Evolutionary conservation across 2,113 vertebrate species (phyloP).

Genomic region (Falco punctatus): DNA sequence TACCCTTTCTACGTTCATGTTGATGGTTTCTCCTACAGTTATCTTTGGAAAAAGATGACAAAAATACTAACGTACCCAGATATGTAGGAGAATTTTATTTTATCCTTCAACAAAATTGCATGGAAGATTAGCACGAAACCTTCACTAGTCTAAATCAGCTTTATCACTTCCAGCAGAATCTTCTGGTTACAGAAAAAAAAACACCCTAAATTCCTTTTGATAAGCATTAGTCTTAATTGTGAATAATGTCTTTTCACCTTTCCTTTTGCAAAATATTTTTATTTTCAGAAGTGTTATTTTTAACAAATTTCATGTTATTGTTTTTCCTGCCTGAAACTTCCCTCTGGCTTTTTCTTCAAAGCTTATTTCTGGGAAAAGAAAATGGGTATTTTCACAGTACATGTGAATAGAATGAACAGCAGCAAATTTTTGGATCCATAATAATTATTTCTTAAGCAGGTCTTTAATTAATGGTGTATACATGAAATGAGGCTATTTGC

Average conservation of each 20-base stretch:
- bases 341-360: not conserved
- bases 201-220: not conserved
- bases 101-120: not conserved
- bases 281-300: not conserved
- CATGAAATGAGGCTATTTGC: not conserved
- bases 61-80: not conserved
- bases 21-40: not conserved
- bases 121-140: not conserved
- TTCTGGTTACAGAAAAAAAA: not conserved
- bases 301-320: not conserved
- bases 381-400: not conserved
- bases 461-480: not conserved
- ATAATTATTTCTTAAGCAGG: not conserved
- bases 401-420: not conserved
- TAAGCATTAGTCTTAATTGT: not conserved
- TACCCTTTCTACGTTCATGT: not conserved
- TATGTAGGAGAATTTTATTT: not conserved
- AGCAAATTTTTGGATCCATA: not conserved
- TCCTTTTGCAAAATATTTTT: not conserved
- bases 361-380: not conserved
- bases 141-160: not conserved
- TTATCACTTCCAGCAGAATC: not conserved
- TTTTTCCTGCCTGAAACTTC: not conserved
- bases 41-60: not conserved
- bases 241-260: not conserved